phyloP scores from a whole-genome alignment of 2,113 vertebrate genomes.

The Anguilla rostrata region DNA sequence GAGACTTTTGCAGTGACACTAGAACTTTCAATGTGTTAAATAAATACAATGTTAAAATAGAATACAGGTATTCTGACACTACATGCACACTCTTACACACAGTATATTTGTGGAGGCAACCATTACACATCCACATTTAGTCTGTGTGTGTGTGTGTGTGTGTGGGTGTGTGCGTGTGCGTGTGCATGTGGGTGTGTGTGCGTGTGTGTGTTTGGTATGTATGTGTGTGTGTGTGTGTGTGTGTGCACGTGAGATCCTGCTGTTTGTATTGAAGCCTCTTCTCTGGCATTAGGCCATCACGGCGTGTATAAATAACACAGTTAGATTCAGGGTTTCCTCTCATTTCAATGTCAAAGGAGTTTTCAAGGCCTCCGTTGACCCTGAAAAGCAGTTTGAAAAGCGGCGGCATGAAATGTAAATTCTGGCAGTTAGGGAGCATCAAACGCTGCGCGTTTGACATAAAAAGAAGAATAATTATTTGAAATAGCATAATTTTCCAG shows the following conservation, averaged over 20 bases:
- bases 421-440: slow-evolving; percentile 18
- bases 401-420: slow-evolving; percentile 28
- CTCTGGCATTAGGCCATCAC: slow-evolving; percentile 8
- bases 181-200: not conserved
- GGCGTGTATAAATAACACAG: slow-evolving; percentile 26
- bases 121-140: no score
- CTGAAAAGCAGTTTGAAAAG: slow-evolving; percentile 16
- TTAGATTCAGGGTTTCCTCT: slow-evolving; percentile 22
- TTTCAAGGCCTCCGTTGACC: slow-evolving; percentile 19
- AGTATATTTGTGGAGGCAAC: no score
- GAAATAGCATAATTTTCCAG: slow-evolving; percentile 27
- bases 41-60: no score
- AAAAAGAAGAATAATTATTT: slow-evolving; percentile 37
- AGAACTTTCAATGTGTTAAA: no score
- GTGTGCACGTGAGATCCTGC: not conserved
- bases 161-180: no score
- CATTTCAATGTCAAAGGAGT: slow-evolving; percentile 31
- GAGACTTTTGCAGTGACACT: no score
- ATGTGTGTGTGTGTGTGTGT: not conserved
- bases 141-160: no score
- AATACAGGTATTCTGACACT: no score
- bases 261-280: not conserved
- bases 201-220: not conserved
- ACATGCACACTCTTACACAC: no score
- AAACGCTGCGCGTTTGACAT: slow-evolving; percentile 30